Conservation (phyloP, 2,113 vertebrate genomes). For the Anoura caudifer region DNA sequence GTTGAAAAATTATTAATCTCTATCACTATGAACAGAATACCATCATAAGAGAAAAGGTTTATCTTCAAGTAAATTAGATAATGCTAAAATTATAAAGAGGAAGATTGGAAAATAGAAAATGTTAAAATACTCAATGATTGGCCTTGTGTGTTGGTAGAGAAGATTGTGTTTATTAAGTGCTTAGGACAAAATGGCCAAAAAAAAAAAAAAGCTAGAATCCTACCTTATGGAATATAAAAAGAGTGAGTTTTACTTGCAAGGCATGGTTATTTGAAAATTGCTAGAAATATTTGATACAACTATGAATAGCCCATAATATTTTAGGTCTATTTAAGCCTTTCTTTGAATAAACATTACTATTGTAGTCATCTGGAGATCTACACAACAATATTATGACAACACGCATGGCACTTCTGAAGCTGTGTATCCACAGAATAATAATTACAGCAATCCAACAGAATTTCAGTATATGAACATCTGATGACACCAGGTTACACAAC, state of each 20-base stretch:
- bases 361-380: background rate
- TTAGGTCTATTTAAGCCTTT: background rate
- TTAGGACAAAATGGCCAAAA: background rate
- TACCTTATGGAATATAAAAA: background rate
- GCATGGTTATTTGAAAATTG: background rate
- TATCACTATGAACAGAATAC: background rate
- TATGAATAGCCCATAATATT: background rate
- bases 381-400: background rate
- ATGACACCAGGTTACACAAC: background rate
- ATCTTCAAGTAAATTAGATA: background rate
- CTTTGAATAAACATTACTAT: background rate
- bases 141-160: background rate
- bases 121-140: background rate
- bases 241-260: background rate
- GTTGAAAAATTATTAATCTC: background rate
- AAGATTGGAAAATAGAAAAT: background rate
- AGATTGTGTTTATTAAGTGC: background rate
- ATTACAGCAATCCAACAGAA: background rate
- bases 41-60: background rate
- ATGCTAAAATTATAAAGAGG: background rate
- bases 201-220: background rate
- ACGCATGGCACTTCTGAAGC: background rate
- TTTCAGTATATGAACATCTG: background rate
- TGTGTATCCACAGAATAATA: background rate
- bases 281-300: background rate